Evolutionary conservation across 37 sponge, comb jelly and placozoan genomes (phyloP).

Genomic region (Diacarnus erythraeanus): DNA sequence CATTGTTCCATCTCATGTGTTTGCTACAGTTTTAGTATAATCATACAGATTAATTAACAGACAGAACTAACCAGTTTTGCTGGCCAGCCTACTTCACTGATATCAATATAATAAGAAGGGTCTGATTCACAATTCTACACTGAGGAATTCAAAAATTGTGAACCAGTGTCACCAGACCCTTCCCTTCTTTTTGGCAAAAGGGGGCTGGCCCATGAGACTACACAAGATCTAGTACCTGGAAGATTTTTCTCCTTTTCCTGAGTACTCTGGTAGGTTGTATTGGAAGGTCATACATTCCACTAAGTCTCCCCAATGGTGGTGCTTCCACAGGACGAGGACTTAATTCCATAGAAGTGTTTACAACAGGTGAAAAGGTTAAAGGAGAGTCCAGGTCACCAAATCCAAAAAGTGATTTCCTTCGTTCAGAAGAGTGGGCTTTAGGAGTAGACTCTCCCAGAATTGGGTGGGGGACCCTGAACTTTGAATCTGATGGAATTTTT

Average conservation of each 20-base stretch:
- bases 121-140: no score
- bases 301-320: not conserved
- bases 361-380: conserved; percentile 38
- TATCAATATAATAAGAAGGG: no score
- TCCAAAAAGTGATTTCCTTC: conserved; percentile 27
- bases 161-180: no score
- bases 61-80: no score
- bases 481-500: not conserved
- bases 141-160: no score
- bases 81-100: no score
- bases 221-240: not conserved
- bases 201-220: no score
- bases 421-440: not conserved
- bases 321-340: not conserved
- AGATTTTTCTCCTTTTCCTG: not conserved
- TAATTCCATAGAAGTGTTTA: not conserved
- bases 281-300: conserved; percentile 34
- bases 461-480: conserved; percentile 15
- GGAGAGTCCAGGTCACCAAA: conserved; percentile 34
- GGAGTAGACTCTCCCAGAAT: conserved; percentile 40
- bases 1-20: conserved; percentile 45
- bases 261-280: not conserved
- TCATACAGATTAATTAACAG: no score
- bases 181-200: no score
- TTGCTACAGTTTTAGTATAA: no score